phyloP scores from a whole-genome alignment of 2,888 invertebrate species.

The Lasioglossum leucozonium region DNA sequence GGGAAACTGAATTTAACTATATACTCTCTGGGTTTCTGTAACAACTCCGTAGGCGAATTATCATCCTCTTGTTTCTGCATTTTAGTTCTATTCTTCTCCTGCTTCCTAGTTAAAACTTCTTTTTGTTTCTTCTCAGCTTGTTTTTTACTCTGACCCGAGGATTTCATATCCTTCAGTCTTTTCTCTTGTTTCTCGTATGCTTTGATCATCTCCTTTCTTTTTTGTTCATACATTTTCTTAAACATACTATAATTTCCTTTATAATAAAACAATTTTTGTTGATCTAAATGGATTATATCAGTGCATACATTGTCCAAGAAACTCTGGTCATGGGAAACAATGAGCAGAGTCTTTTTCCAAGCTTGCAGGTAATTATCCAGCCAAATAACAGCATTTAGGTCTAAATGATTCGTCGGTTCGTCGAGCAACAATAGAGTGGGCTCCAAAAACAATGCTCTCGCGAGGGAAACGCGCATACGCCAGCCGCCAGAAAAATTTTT shows the following conservation, averaged over 20 bases:
- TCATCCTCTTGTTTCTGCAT: constrained; percentile 92
- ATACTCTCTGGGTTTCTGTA: constrained; percentile 97
- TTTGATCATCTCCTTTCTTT: constrained; percentile 97
- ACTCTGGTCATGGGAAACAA: constrained; percentile 99
- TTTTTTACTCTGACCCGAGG: constrained; percentile 97
- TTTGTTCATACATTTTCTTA: constrained; percentile 99
- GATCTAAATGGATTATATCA: constrained; percentile 98
- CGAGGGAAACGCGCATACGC: constrained; percentile 99
- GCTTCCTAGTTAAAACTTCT: constrained; percentile 94
- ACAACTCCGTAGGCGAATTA: constrained; percentile 91
- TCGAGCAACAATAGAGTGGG: constrained; percentile 98
- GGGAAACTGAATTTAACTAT: constrained; percentile 99
- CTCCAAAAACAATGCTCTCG: constrained; percentile 97
- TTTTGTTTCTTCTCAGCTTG: constrained; percentile 98
- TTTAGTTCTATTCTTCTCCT: constrained; percentile 95
- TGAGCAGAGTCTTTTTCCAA: constrained; percentile 99
- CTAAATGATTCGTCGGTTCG: constrained; percentile 99
- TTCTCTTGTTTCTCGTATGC: constrained; percentile 99
- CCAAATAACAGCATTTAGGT: constrained; percentile 99
- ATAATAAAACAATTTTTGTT: constrained; percentile 97
- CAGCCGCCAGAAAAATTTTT: constrained; percentile 97
- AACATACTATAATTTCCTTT: constrained; percentile 99
- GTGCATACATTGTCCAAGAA: constrained; percentile 99
- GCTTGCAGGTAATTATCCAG: constrained; percentile 98
- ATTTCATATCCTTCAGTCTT: constrained; percentile 96